Evolutionary conservation across 2,888 invertebrate genomes (phyloP), one percentile per base, ranked within the genome.

Genomic region (Pyrochroa serraticornis): DNA sequence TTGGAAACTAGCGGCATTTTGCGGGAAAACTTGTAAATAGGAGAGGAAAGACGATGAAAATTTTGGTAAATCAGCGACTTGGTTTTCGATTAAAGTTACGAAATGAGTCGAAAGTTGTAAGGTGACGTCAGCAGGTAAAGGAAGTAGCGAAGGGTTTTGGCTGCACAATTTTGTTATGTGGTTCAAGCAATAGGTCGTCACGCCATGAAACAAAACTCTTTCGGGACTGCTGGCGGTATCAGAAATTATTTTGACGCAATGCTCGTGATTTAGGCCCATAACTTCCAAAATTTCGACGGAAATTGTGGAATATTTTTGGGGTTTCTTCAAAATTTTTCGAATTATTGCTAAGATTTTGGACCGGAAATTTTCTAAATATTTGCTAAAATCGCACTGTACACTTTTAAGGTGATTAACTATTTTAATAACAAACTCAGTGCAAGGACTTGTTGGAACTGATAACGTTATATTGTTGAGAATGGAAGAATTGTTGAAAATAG

Each of bases 21-120:
- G 84, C 35, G 89, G 87, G 77, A 85, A 89, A 46, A 79, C 80
- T 56, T 82, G 74, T 10, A 91, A 80, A 72, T 88, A 89, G 57
- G 79, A 75, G 7, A 81, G 72, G 7, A 90, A 72, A 1, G 82
- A 75, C 3, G 74, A 76, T 64, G 88, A 88, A 66, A 90, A 76
- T 38, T 75, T 77, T 2, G 82, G 82, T 14, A 86, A 37, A 42
- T 76, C 65, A 7, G 62, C 46, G 45, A 66, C 59, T 49, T 67
- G 55, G 13, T 60, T 54, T 22, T 57, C 50, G 34, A 63, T 60
- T 41, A 72, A 55, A 50, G 30, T 35, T 6, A 58, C 52, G 12
- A 71, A 65, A 44, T 67, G 64, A 1, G 54, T 42, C 3, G 65
- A 55, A n/a, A 75, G 53, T 34, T 62, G 59, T 10, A 43, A 9